Percentiles rank a stretch among this genome's conserved stretches.
Evolutionary conservation across 2,113 vertebrate genomes (phyloP).

Genomic region (Mustelus asterias): DNA sequence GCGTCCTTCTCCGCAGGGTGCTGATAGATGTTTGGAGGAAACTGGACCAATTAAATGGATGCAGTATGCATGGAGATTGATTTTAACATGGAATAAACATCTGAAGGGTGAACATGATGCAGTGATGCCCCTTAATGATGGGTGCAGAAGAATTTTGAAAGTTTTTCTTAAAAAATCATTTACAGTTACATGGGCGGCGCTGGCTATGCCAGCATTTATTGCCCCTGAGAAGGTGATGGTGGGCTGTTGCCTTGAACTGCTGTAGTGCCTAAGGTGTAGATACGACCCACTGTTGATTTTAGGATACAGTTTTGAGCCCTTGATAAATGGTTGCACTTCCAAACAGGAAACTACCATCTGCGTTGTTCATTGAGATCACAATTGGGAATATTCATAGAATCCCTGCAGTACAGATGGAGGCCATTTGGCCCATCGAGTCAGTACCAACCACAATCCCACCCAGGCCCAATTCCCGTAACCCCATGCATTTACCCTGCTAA

Average conservation of each 20-base stretch:
- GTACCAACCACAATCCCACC: no score
- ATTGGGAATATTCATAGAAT: not conserved
- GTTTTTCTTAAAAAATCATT: not conserved
- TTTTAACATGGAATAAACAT: not conserved
- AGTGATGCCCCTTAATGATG: not conserved
- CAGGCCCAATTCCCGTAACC: no score
- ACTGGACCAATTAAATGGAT: not conserved
- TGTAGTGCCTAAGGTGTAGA: no score
- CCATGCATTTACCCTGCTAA: no score
- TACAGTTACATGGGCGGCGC: no score
- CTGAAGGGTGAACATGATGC: not conserved
- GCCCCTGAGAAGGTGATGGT: no score
- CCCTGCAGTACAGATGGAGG: no score
- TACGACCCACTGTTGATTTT: not conserved
- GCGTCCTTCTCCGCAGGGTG: not conserved
- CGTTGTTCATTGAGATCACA: not conserved
- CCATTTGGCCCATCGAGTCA: no score
- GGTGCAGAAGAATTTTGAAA: not conserved
- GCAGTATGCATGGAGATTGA: not conserved
- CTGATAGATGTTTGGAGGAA: not conserved
- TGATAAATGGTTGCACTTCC: not conserved
- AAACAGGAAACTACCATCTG: no score
- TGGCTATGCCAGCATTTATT: no score
- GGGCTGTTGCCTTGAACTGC: no score
- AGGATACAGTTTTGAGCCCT: not conserved